phyloP scores from a whole-genome alignment of 1,140 invertebrate species.

The Globodera rostochiensis region DNA sequence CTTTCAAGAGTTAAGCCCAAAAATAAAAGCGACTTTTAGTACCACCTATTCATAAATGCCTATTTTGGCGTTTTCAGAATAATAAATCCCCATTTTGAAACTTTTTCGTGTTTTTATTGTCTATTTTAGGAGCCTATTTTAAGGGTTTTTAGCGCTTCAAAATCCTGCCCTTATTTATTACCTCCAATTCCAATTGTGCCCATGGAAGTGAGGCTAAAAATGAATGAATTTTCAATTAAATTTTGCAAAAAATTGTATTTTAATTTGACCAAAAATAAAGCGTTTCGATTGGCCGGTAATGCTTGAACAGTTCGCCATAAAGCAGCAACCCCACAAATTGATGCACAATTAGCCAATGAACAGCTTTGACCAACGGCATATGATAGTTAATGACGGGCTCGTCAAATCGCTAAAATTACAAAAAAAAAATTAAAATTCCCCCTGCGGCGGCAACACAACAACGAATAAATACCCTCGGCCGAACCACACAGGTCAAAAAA shows the following conservation, averaged over 20 bases:
- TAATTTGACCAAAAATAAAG: slow-evolving; percentile 24
- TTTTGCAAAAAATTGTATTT: slow-evolving; percentile 8
- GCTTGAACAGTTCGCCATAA: slow-evolving; percentile 20
- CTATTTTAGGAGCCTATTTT: too few species aligned
- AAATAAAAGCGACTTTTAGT: too few species aligned
- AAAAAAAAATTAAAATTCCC: too few species aligned
- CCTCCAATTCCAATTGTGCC: slow-evolving; percentile 23
- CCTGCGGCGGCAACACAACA: too few species aligned
- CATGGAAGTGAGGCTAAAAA: slow-evolving; percentile 25
- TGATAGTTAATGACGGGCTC: slow-evolving; percentile 10
- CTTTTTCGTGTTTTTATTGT: too few species aligned
- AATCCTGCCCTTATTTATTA: not conserved
- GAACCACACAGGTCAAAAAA: slow-evolving; percentile 29
- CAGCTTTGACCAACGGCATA: slow-evolving; percentile 13
- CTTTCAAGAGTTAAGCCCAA: too few species aligned
- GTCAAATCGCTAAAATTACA: not conserved
- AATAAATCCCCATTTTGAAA: too few species aligned
- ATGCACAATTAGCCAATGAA: slow-evolving; percentile 15
- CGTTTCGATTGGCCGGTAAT: slow-evolving; percentile 10
- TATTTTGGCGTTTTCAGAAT: too few species aligned
- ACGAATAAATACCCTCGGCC: not conserved
- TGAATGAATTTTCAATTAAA: not conserved
- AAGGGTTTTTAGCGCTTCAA: too few species aligned
- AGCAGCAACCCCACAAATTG: slow-evolving; percentile 12
- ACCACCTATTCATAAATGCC: too few species aligned